phyloP scores from a whole-genome alignment of 2,113 vertebrate species.

The Entosphenus tridentatus region DNA sequence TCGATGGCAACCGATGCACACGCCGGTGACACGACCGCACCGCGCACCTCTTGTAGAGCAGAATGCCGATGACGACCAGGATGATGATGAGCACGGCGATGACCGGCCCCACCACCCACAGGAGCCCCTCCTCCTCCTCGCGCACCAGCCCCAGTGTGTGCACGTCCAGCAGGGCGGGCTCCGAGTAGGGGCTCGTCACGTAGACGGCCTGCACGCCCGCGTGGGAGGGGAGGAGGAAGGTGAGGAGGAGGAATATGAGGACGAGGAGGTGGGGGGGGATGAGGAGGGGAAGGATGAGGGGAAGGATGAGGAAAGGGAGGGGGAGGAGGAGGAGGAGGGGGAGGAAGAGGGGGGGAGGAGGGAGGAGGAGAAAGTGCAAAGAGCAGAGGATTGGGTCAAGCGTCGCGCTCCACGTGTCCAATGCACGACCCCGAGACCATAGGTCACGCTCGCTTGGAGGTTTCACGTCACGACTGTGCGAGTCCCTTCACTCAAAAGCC shows the following conservation, averaged over 20 bases:
- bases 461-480: too few relatives aligned
- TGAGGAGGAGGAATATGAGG: not conserved
- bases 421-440: too few relatives aligned
- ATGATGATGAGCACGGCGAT: conserved; percentile 94
- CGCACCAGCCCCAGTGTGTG: conserved; percentile 41
- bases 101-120: conserved; percentile 92
- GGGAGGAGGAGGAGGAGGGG: too few relatives aligned
- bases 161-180: conserved; percentile 48
- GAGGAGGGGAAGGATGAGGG: not conserved
- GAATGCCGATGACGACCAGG: conserved; percentile 91
- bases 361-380: not conserved
- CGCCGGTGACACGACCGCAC: not conserved
- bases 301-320: too few relatives aligned
- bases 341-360: not conserved
- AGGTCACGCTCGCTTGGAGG: too few relatives aligned
- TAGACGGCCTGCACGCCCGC: conserved; percentile 37
- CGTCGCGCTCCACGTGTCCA: too few relatives aligned
- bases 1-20: too few relatives aligned
- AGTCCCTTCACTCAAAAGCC: too few relatives aligned
- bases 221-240: not conserved
- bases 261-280: not conserved
- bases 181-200: conserved; percentile 68
- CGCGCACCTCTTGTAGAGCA: conserved; percentile 95
- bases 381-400: not conserved
- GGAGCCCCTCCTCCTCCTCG: conserved; percentile 77